Conservation (phyloP, 1,140 invertebrate species). For the Arion vulgaris region DNA sequence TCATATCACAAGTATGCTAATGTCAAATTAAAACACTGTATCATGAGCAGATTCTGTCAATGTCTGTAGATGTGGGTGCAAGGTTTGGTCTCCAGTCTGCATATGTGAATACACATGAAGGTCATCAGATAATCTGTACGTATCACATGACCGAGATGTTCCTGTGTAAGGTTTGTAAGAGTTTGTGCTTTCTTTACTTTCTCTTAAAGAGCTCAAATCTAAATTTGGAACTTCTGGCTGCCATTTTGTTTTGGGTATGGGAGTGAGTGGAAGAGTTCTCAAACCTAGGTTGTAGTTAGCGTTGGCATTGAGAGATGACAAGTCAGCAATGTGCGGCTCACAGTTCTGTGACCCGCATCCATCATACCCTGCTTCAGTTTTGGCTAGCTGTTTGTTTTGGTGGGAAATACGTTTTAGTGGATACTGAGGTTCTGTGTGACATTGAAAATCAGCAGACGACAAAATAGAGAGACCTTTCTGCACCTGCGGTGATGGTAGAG, state of each 20-base stretch:
- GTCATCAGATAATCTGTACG: slow-evolving; percentile 41
- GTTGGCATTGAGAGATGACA: slow-evolving; percentile 51
- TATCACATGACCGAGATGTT: slow-evolving; percentile 53
- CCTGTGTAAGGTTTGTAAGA: slow-evolving; percentile 53
- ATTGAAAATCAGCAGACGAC: slow-evolving; percentile 11
- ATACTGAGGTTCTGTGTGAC: not conserved
- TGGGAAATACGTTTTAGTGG: not conserved
- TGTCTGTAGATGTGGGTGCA: slow-evolving; percentile 16
- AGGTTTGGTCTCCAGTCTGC: too few species aligned
- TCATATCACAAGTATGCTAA: too few species aligned
- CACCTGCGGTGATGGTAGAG: not conserved
- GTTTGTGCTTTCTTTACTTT: slow-evolving; percentile 51
- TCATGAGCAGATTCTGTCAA: slow-evolving; percentile 45
- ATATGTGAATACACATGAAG: too few species aligned
- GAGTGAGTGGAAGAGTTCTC: slow-evolving; percentile 51
- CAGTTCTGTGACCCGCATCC: slow-evolving; percentile 34
- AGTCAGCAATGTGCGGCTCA: slow-evolving; percentile 47
- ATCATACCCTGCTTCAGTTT: not conserved
- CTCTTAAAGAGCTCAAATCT: slow-evolving; percentile 48
- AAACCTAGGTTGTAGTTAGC: slow-evolving; percentile 45
- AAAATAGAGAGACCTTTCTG: not conserved
- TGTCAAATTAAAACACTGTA: not conserved
- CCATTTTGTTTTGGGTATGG: slow-evolving; percentile 43
- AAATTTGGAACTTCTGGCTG: slow-evolving; percentile 49
- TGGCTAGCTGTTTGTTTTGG: not conserved